These are phyloP conservation scores for Sminthopsis crassicaudata DNA, from an alignment of 2,113 vertebrate genomes.

Conservation along the genomic window DNA sequence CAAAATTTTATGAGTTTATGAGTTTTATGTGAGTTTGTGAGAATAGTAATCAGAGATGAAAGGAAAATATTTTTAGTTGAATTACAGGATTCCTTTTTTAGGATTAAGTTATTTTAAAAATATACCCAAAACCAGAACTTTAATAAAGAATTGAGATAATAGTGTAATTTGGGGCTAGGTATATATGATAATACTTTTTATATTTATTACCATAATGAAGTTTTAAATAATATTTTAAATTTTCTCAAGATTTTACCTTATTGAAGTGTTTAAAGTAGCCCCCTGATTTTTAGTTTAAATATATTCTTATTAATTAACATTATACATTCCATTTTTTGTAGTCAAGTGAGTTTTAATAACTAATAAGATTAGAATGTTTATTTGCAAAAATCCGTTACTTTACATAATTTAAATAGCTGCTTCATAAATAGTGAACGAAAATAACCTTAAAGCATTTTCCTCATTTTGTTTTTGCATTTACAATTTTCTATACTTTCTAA, in stretches of 20 bases:
- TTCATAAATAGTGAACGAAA: constrained; percentile 36
- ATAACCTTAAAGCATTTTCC: constrained; percentile 27
- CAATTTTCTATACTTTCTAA: constrained; percentile 53
- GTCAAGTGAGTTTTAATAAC: constrained; percentile 50
- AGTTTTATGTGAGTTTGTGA: neutral
- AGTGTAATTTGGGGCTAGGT: neutral
- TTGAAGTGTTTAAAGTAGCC: neutral
- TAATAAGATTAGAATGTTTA: constrained; percentile 33
- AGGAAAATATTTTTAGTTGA: neutral
- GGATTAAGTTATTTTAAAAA: constrained; percentile 7
- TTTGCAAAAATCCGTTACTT: constrained; percentile 49
- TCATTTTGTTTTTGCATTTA: constrained; percentile 54
- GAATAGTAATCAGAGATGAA: constrained; percentile 40
- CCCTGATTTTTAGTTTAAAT: constrained; percentile 1
- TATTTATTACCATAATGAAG: neutral
- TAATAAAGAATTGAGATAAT: neutral
- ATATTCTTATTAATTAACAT: neutral
- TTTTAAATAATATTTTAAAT: constrained; percentile 25
- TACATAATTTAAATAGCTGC: constrained; percentile 21
- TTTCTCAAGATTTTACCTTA: constrained; percentile 41
- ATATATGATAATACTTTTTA: neutral
- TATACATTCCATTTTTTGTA: constrained; percentile 4
- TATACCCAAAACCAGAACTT: neutral
- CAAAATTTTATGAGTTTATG: constrained; percentile 27
- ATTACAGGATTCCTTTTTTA: neutral